phyloP scores from a whole-genome alignment of 2,888 invertebrate genomes.

The Sphecodes monilicornis region DNA sequence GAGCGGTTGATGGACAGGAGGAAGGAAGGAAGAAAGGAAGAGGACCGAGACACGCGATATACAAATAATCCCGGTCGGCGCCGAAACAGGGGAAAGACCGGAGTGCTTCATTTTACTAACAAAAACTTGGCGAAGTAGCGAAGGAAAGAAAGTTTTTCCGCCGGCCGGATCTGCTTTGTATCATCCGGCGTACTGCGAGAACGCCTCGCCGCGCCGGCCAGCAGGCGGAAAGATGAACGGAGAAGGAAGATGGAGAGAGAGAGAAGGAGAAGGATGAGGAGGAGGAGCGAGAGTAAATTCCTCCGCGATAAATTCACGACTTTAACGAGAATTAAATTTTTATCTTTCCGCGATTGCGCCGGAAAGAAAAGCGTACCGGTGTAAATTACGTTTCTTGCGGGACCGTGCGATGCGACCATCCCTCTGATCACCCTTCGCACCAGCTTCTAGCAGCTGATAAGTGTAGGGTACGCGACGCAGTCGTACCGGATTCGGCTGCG shows the following conservation, averaged over 20 bases:
- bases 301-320: slow-evolving; percentile 55
- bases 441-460: not conserved
- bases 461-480: not conserved
- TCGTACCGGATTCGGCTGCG: no score
- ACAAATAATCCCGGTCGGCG: slow-evolving; percentile 54
- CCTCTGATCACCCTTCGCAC: no score
- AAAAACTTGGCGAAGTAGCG: slow-evolving; percentile 68
- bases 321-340: slow-evolving; percentile 59
- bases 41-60: slow-evolving; percentile 26
- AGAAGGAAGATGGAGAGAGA: not conserved
- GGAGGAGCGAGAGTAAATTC: slow-evolving; percentile 37
- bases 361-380: not conserved
- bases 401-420: no score
- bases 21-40: not conserved
- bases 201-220: slow-evolving; percentile 35
- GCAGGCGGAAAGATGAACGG: not conserved
- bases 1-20: not conserved
- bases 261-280: not conserved
- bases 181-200: slow-evolving; percentile 52
- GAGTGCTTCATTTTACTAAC: slow-evolving; percentile 70
- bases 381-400: slow-evolving; percentile 23
- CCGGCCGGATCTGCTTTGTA: slow-evolving; percentile 63
- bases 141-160: slow-evolving; percentile 68
- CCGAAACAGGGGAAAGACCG: slow-evolving; percentile 45
- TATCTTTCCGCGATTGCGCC: slow-evolving; percentile 29